These are phyloP conservation scores for Acrocephalus arundinaceus DNA, from an alignment of 2,113 vertebrate species.

Conservation along the genomic window DNA sequence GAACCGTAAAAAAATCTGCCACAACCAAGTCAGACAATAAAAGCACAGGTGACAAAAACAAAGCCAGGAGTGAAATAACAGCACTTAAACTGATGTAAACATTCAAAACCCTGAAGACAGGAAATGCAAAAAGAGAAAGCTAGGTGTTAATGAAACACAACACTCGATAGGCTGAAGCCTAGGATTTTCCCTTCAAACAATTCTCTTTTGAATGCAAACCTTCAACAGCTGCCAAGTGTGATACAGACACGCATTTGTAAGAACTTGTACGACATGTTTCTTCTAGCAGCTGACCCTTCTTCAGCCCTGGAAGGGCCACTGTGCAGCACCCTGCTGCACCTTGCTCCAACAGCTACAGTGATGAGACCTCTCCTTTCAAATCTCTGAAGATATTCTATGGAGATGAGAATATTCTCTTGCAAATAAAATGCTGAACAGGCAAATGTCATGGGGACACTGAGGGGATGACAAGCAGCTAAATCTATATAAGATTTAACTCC, in stretches of 20 bases:
- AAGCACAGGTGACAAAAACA: not conserved
- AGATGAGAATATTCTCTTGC: not conserved
- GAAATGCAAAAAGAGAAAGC: not conserved
- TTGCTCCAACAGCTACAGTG: not conserved
- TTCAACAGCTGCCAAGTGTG: not conserved
- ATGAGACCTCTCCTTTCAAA: not conserved
- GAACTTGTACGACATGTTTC: not conserved
- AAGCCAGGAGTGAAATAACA: not conserved
- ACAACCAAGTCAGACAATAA: not conserved
- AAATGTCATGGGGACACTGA: not conserved
- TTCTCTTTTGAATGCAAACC: not conserved
- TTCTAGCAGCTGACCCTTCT: not conserved
- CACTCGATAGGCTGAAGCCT: not conserved
- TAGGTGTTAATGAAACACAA: not conserved
- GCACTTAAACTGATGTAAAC: not conserved
- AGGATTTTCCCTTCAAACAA: not conserved
- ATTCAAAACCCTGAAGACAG: not conserved
- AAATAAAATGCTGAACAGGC: not conserved
- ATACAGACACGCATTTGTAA: not conserved
- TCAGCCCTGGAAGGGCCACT: not conserved
- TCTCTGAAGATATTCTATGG: not conserved
- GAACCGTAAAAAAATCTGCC: not conserved
- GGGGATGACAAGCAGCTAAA: not conserved
- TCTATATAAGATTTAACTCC: rapidly evolving
- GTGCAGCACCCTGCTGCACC: not conserved